Evolutionary conservation across 2,113 vertebrate species (phyloP), one percentile per base, ranked within the genome.

Genomic region (Leptobrachium ailaonicum): DNA sequence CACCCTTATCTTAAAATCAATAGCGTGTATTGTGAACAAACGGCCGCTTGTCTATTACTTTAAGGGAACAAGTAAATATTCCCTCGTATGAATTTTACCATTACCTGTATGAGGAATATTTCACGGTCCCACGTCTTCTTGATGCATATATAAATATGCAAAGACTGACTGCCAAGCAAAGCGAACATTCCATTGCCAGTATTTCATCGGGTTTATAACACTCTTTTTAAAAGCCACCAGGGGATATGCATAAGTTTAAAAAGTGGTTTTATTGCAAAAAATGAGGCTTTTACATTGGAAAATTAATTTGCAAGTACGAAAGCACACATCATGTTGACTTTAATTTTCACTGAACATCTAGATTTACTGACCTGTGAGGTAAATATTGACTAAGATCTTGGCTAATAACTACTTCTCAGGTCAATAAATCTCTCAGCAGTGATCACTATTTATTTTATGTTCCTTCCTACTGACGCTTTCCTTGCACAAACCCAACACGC

Each of bases 311-410:
- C 72, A 68, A 81, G 79, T 75, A 75, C 74, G 64, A 81, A 81
- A 81, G 71, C 71, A 68, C 79, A 81, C 79, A 81, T 75, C 72
- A 81, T 81, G 73, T 81, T 81, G 79, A 81, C 64, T 81, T 81
- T 81, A 81, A 81, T 81, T 81, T 81, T 81, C 79, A 81, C 71
- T 60, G 79, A 81, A 81, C 71, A 81, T 81, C 79, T 32, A 81
- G 79, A 81, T 75, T 81, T 81, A 81, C 71, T 81, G 79, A 81
- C 73, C 72, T 81, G 79, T 81, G 79, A 81, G 71, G 79, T 81
- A 81, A 81, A 81, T 81, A 81, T 81, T 81, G 79, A 81, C 79
- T 81, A 71, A 81, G 79, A 81, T 73, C 71, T 75, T 75, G 79
- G 79, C 79, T 81, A 81, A 81, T 81, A 63, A 81, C 79, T 75